These are phyloP conservation scores for Abrostola tripartita DNA, from an alignment of 2,888 invertebrate genomes.

Conservation along the genomic window DNA sequence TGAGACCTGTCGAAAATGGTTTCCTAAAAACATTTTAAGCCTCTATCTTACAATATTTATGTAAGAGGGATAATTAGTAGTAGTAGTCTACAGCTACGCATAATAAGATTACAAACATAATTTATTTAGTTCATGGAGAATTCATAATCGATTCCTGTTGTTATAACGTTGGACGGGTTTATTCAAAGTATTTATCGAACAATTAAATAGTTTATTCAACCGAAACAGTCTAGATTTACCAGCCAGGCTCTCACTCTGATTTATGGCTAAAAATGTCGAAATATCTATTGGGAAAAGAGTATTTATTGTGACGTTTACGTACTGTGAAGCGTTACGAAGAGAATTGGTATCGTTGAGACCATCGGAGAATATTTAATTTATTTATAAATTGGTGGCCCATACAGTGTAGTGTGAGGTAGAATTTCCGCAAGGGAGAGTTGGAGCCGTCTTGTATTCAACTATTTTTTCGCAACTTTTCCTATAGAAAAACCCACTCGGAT, in stretches of 20 bases:
- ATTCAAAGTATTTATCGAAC: not conserved
- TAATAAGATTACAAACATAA: not conserved
- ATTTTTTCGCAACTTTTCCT: too few species aligned
- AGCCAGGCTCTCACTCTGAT: not conserved
- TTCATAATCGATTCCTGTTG: not conserved
- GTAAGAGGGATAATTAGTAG: conserved; percentile 1
- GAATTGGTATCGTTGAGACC: too few species aligned
- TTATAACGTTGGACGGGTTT: too few species aligned
- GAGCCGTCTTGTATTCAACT: too few species aligned
- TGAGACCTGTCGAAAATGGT: conserved; percentile 37
- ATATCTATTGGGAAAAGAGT: conserved; percentile 2
- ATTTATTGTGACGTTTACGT: conserved; percentile 1
- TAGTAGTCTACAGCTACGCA: too few species aligned
- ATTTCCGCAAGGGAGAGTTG: too few species aligned
- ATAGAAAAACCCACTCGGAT: too few species aligned
- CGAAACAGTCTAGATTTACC: not conserved
- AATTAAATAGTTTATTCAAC: not conserved
- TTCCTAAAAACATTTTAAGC: conserved; percentile 54
- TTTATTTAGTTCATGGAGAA: not conserved
- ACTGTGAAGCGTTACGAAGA: not conserved
- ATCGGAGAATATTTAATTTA: too few species aligned
- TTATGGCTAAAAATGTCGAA: not conserved
- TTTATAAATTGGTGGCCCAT: too few species aligned
- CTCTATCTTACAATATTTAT: conserved; percentile 9
- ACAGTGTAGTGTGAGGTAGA: too few species aligned